Percentiles rank a stretch among this genome's conserved stretches.
phyloP scores from a whole-genome alignment of 2,113 vertebrate genomes.

The Trichechus manatus region DNA sequence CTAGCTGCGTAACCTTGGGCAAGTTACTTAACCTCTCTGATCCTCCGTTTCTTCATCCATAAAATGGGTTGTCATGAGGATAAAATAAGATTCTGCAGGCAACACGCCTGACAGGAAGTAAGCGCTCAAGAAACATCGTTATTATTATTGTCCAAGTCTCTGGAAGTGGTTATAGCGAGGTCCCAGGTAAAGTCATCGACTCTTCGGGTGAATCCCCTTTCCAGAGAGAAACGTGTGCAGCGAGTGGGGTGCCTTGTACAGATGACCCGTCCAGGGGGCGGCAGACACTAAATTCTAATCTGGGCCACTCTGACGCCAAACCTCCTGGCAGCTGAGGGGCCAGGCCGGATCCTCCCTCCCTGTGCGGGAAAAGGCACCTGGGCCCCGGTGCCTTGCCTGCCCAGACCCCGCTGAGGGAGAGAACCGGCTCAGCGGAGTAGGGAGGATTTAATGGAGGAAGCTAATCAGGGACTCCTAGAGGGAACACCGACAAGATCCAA shows the following conservation, averaged over 20 bases:
- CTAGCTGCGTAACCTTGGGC: not conserved
- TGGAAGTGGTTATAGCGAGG: too few relatives aligned
- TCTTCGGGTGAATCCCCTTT: not conserved
- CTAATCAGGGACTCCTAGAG: slow-evolving; percentile 88
- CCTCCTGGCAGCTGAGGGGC: not conserved
- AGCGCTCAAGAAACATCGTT: not conserved
- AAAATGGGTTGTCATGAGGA: not conserved
- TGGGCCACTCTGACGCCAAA: not conserved
- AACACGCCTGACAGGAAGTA: not conserved
- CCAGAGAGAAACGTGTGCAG: not conserved
- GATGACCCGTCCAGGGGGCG: not conserved
- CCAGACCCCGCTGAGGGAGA: not conserved
- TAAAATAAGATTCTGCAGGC: not conserved
- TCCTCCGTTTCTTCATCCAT: not conserved
- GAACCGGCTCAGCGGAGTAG: slow-evolving; percentile 66
- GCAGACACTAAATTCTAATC: not conserved
- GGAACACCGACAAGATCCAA: slow-evolving; percentile 87
- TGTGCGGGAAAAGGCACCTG: fast-evolving
- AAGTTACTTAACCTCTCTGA: not conserved
- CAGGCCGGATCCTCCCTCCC: not conserved
- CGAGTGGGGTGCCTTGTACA: not conserved
- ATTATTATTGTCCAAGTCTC: not conserved
- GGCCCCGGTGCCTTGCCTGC: fast-evolving
- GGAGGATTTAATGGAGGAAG: slow-evolving; percentile 85
- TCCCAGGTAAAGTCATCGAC: not conserved